A percentile compares a stretch with the other conserved stretches of the same genome.
Evolutionary conservation across 64 coral and sea anemone genomes (phyloP).

Genomic region (Porites australiensis): DNA sequence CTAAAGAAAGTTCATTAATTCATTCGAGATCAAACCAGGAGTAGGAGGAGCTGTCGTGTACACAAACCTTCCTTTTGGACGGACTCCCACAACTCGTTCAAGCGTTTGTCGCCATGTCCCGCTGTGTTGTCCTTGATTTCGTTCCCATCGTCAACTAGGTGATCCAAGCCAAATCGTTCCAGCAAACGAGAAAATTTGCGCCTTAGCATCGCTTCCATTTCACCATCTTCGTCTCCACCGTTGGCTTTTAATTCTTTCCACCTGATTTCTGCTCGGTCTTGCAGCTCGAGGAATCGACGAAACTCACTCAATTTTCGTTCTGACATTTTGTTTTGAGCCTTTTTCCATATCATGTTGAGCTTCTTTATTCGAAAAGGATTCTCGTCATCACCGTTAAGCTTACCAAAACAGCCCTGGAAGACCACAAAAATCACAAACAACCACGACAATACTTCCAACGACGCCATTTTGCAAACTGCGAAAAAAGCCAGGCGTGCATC

Average conservation of each 20-base stretch:
- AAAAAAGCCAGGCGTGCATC: background rate
- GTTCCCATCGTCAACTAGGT: conserved; percentile 13
- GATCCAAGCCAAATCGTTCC: conserved; percentile 58
- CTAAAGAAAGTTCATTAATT: too few relatives aligned
- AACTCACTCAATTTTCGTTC: conserved; percentile 66
- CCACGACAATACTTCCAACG: background rate
- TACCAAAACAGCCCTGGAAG: background rate
- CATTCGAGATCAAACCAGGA: too few relatives aligned
- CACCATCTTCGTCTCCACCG: conserved; percentile 75
- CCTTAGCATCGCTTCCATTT: conserved; percentile 66
- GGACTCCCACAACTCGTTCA: conserved; percentile 53
- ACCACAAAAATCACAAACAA: background rate
- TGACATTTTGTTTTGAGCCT: conserved; percentile 90
- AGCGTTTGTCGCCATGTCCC: conserved; percentile 28
- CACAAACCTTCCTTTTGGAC: conserved; percentile 41
- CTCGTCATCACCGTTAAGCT: conserved; percentile 12
- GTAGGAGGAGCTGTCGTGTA: too few relatives aligned
- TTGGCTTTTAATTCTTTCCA: conserved; percentile 83
- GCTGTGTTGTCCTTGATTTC: conserved; percentile 45
- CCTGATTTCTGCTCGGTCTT: conserved; percentile 75
- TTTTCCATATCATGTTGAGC: conserved; percentile 85
- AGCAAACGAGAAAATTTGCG: conserved; percentile 66
- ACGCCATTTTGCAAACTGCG: background rate
- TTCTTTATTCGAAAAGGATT: conserved; percentile 79
- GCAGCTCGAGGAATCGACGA: conserved; percentile 45